Base-by-base conservation (phyloP, 1,140 invertebrate species). In the Magallana angulata region DNA sequence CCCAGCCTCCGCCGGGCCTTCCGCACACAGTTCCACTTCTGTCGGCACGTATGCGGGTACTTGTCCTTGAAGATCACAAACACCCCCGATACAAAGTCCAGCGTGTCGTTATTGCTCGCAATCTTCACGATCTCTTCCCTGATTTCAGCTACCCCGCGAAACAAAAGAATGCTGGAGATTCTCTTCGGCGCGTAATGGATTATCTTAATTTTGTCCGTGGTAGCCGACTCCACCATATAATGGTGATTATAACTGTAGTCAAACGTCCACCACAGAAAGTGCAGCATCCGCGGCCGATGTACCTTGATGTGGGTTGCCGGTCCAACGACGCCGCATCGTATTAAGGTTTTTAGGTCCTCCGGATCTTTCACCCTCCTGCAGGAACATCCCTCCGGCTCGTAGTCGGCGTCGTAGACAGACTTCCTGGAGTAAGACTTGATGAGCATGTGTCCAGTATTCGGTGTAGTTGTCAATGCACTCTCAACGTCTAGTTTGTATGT, bases 251-350 rank as follows among this genome's bases (percentile, higher is more conserved):
- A 76, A 11, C 68, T 76, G 68, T 14, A 76, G 24, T 76, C 68
- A 76, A 76, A 76, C 11, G 18, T 76, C 68, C 68, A 76, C 68
- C 68, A 76, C 68, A 76, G 11, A 30, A 76, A 76, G 3, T 30
- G 68, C 12, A 76, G 24, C 18, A 11, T 36, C 18, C 68, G 68
- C 1, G 68, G 68, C 36, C 68, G 24, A 12, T 76, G 68, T 12
- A 76, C 68, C 24, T 12, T 76, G 0, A 76, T 76, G 36, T 76
- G 68, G 14, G 18, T 30, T 4, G 68, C 68, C 36, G 68, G 68
- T 24, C 68, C 68, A 0, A 76, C 68, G 8, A 76, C 11, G 18
- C 68, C 68, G 36, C 12, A 30, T 0, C 36, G 7, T 18, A 76
- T 11, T 0, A 76, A 30, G 8, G 12, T 76, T 76, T 12, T 76